These are phyloP conservation scores for Drosophila prostipennis DNA, from an alignment of 2,888 invertebrate genomes.

Conservation along the genomic window DNA sequence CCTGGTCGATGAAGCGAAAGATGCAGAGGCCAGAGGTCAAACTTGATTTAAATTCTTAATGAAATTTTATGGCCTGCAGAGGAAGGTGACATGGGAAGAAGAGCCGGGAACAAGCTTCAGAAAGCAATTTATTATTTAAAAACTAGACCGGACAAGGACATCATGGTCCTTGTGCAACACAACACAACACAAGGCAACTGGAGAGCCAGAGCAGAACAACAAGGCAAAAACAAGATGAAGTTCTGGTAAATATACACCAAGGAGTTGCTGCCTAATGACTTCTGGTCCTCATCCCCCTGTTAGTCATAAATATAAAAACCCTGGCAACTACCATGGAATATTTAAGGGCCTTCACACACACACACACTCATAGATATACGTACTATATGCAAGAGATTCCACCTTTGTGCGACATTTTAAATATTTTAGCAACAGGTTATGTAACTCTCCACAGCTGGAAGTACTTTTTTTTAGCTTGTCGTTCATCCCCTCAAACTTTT, in stretches of 20 bases:
- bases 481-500: background rate
- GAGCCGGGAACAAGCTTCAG: conserved; percentile 29
- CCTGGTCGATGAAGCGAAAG: conserved; percentile 25
- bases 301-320: conserved; percentile 40
- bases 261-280: conserved; percentile 48
- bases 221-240: conserved; percentile 19
- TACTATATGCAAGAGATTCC: conserved; percentile 14
- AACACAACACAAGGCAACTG: background rate
- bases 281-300: conserved; percentile 28
- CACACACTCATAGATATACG: conserved; percentile 5
- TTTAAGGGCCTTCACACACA: conserved; percentile 14
- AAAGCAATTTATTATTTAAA: conserved; percentile 51
- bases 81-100: conserved; percentile 5
- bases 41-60: conserved; percentile 62
- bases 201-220: background rate
- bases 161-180: conserved; percentile 20
- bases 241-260: conserved; percentile 45
- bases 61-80: conserved; percentile 42
- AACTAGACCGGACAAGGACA: conserved; percentile 41
- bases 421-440: conserved; percentile 49
- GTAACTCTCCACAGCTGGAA: conserved; percentile 15
- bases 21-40: conserved; percentile 22
- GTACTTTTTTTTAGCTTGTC: background rate
- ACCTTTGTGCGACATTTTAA: conserved; percentile 44
- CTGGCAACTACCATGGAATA: conserved; percentile 28